Conservation (phyloP, 2,888 invertebrate genomes). For the Volucella inflata region DNA sequence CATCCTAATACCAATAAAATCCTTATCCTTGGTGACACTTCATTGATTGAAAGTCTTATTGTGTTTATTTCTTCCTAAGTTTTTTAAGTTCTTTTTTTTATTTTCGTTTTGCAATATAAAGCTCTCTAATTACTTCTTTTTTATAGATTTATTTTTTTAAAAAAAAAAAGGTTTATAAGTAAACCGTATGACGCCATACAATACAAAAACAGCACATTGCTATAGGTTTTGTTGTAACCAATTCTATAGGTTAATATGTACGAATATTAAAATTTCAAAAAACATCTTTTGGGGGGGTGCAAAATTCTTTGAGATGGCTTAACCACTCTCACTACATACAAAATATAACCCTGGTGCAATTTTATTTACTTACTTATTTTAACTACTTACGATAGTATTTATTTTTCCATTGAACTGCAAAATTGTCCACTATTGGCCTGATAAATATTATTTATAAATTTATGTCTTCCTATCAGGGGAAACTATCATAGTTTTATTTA, state of each 20-base stretch:
- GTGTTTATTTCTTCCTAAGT: not conserved
- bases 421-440: slow-evolving; percentile 41
- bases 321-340: slow-evolving; percentile 37
- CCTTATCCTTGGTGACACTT: slow-evolving; percentile 8
- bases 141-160: not conserved
- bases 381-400: slow-evolving; percentile 44
- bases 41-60: slow-evolving; percentile 45
- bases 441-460: slow-evolving; percentile 19
- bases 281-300: slow-evolving; percentile 49
- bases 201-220: slow-evolving; percentile 21
- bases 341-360: slow-evolving; percentile 68
- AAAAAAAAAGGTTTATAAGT: not conserved
- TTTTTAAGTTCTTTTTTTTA: slow-evolving; percentile 14
- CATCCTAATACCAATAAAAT: slow-evolving; percentile 29
- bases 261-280: slow-evolving; percentile 57
- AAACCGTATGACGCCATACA: slow-evolving; percentile 14
- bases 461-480: slow-evolving; percentile 8
- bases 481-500: not conserved
- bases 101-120: slow-evolving; percentile 51
- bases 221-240: slow-evolving; percentile 20
- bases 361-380: slow-evolving; percentile 23
- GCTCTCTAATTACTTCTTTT: slow-evolving; percentile 40
- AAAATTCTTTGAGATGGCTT: slow-evolving; percentile 50
- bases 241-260: slow-evolving; percentile 36
- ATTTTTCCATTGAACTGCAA: slow-evolving; percentile 41